Base-by-base conservation (phyloP, 2,113 vertebrate genomes). In the Colossoma macropomum region DNA sequence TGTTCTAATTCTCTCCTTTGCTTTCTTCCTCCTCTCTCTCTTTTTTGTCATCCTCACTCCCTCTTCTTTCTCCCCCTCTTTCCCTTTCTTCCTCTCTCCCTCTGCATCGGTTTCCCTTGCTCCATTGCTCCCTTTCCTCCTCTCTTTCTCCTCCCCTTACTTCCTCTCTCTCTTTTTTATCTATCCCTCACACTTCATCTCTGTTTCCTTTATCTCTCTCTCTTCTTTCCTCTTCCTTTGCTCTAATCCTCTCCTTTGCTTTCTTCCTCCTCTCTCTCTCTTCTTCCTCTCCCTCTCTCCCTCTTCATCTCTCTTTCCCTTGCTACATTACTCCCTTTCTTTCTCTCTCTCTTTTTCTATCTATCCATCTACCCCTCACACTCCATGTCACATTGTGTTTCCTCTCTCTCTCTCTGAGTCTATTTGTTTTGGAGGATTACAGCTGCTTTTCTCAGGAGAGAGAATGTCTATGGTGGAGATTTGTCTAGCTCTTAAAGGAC, bases 381-480 rank as follows among this genome's bases (percentile, higher is more conserved):
- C 63, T 65, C 79, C 75, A 7, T 50, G 7, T 50, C n/a, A n/a
- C n/a, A 1, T 15, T 1, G 15, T 86, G 86, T 75, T 83, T 88
- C 75, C 71, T 66, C 81, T 81, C 86, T 81, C 70, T 70, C 86
- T 87, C 87, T 28, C 69, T 60, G 80, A 66, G 85, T 92, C 85
- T 88, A 83, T 93, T 92, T 92, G 87, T 91, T 90, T 92, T 87
- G 87, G 83, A 83, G 91, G 92, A 93, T 93, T 92, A 92, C 85
- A 87, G 85, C 68, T 77, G 60, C 85, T 85, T 45, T 69, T 90
- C 86, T 90, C 89, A 87, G 80, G 84, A 84, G 88, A 89, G 89
- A 71, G 32, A 41, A 21, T 11, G n/a, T 72, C n/a, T 28, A 73
- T 73, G 86, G 82, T 60, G 84, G 83, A 87, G 84, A 23, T 63